These are phyloP conservation scores for Drosophila neocordata DNA, from an alignment of 1,140 invertebrate genomes.

Conservation along the genomic window DNA sequence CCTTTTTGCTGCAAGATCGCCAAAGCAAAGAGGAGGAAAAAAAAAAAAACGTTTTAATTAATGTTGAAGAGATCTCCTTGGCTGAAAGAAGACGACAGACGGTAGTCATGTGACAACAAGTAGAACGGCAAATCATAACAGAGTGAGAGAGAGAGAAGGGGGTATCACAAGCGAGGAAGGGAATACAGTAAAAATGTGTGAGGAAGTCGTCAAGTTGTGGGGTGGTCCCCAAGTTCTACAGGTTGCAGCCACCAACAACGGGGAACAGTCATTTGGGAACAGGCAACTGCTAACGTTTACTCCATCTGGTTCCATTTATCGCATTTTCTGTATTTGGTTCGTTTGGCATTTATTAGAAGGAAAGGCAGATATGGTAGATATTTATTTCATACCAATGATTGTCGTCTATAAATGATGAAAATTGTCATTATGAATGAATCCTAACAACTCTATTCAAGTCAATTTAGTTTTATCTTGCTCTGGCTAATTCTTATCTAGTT, in stretches of 20 bases:
- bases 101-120: slow-evolving; percentile 13
- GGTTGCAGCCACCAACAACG: not conserved
- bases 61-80: slow-evolving; percentile 24
- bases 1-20: slow-evolving; percentile 41
- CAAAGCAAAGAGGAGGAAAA: not conserved
- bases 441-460: slow-evolving; percentile 5
- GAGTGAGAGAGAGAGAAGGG: not conserved
- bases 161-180: too few species aligned
- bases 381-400: not conserved
- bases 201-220: slow-evolving; percentile 4
- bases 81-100: not conserved
- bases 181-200: slow-evolving; percentile 1
- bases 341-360: not conserved
- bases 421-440: not conserved
- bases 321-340: not conserved
- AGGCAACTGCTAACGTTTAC: not conserved
- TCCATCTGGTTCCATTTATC: not conserved
- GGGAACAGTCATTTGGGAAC: not conserved
- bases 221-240: not conserved
- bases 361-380: not conserved
- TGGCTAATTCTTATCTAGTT: slow-evolving; percentile 5
- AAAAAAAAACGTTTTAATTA: slow-evolving; percentile 57
- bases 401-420: too few species aligned
- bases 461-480: not conserved
- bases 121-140: slow-evolving; percentile 11